These are phyloP conservation scores for Scomber scombrus DNA, from an alignment of 2,113 vertebrate genomes.

Conservation along the genomic window DNA sequence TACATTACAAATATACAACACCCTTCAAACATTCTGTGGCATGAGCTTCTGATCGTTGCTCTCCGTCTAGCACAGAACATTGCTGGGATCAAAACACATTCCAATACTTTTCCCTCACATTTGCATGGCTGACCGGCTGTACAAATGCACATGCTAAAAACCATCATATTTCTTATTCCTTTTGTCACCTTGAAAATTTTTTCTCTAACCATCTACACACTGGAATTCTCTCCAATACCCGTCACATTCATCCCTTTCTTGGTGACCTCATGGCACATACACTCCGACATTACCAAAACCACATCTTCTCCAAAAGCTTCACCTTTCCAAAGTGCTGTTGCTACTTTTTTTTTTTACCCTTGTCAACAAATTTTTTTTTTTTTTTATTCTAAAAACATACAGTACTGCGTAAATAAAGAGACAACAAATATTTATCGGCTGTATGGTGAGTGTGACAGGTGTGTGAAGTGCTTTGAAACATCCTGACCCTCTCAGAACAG, in stretches of 20 bases:
- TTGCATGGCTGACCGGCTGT: neutral
- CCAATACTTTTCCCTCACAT: conserved; percentile 42
- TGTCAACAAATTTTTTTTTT: too few species aligned
- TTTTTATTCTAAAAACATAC: conserved; percentile 93
- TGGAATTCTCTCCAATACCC: conserved; percentile 82
- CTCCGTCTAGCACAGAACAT: conserved; percentile 49
- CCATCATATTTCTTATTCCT: neutral
- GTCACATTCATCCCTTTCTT: conserved; percentile 90
- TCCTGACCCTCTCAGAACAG: conserved; percentile 79
- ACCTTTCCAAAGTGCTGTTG: conserved; percentile 90
- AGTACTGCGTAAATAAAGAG: conserved; percentile 92
- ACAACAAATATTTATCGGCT: conserved; percentile 61
- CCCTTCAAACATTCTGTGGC: conserved; percentile 83
- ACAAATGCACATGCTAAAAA: conserved; percentile 32
- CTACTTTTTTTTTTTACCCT: conserved; percentile 77
- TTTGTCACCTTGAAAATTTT: conserved; percentile 13
- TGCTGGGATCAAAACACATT: conserved; percentile 56
- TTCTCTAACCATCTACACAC: conserved; percentile 21
- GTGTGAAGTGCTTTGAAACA: conserved; percentile 91
- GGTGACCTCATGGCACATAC: conserved; percentile 82
- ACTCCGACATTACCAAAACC: conserved; percentile 74
- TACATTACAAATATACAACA: conserved; percentile 81
- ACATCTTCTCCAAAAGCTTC: conserved; percentile 80
- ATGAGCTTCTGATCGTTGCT: conserved; percentile 72
- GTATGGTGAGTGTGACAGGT: conserved; percentile 88